Percentiles rank a stretch among this genome's conserved stretches.
Conservation (phyloP, 37 sponge, comb jelly and placozoan genomes). For the Lycopodina hypogea region DNA sequence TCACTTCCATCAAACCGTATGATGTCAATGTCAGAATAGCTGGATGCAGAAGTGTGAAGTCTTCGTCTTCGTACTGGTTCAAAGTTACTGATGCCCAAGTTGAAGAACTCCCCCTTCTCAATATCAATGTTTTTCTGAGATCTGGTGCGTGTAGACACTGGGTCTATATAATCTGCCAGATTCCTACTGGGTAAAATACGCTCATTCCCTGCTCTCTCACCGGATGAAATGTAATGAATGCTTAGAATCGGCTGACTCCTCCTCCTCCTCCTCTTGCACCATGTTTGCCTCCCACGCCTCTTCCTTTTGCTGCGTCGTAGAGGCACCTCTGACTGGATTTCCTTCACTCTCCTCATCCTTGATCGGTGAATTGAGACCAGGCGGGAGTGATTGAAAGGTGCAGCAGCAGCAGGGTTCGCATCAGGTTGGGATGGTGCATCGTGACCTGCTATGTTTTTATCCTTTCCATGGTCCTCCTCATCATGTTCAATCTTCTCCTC, state of each 20-base stretch:
- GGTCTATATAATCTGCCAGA: slow-evolving; percentile 41
- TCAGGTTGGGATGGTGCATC: neutral
- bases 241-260: neutral
- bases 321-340: slow-evolving; percentile 8
- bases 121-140: slow-evolving; percentile 48
- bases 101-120: slow-evolving; percentile 50
- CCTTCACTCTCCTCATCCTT: slow-evolving; percentile 6
- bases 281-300: slow-evolving; percentile 24
- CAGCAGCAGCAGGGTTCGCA: neutral
- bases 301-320: slow-evolving; percentile 49
- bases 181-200: neutral
- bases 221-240: neutral
- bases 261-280: slow-evolving; percentile 14
- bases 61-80: slow-evolving; percentile 20
- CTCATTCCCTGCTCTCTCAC: neutral
- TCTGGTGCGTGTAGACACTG: slow-evolving; percentile 65
- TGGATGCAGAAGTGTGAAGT: neutral
- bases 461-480: neutral
- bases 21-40: slow-evolving; percentile 10
- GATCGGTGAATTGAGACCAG: slow-evolving; percentile 5
- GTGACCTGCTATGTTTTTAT: neutral
- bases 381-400: neutral
- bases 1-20: neutral
- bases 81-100: slow-evolving; percentile 60
- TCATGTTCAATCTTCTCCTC: neutral